Evolutionary conservation across 1,140 invertebrate genomes (phyloP).

Genomic region (Drosophila takahashii): DNA sequence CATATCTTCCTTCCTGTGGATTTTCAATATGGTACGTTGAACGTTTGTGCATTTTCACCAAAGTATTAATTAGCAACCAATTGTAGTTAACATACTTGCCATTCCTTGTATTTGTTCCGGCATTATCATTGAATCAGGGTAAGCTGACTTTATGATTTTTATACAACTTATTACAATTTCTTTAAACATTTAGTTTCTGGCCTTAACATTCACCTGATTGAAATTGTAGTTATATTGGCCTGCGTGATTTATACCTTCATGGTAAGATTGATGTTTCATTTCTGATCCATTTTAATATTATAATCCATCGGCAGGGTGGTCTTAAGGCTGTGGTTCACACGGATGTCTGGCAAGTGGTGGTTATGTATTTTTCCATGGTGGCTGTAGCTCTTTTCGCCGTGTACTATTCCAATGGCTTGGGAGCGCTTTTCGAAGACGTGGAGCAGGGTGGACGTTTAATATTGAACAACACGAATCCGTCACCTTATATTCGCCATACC

Average conservation of each 20-base stretch:
- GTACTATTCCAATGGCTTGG: conserved; percentile 87
- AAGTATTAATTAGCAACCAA: conserved; percentile 78
- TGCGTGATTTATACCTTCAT: conserved; percentile 96
- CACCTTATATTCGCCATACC: conserved; percentile 88
- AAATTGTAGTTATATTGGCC: conserved; percentile 91
- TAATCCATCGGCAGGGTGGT: conserved; percentile 86
- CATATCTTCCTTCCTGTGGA: conserved; percentile 87
- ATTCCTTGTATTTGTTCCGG: conserved; percentile 95
- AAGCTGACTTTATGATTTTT: conserved; percentile 58
- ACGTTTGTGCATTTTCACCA: conserved; percentile 86
- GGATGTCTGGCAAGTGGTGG: conserved; percentile 91
- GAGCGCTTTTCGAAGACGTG: conserved; percentile 86
- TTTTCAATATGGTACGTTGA: conserved; percentile 88
- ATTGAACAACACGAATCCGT: conserved; percentile 86
- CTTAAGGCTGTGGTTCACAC: conserved; percentile 94
- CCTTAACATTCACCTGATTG: conserved; percentile 91
- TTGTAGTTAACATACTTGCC: conserved; percentile 88
- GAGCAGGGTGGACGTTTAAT: conserved; percentile 87
- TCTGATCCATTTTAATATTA: background rate
- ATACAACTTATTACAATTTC: conserved; percentile 3
- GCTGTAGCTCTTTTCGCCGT: conserved; percentile 89
- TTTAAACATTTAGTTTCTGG: conserved; percentile 89
- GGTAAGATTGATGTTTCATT: conserved; percentile 74
- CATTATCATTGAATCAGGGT: conserved; percentile 96
- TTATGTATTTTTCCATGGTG: conserved; percentile 91